Percentiles rank a stretch among this genome's conserved stretches.
These are phyloP conservation scores for Drosophila serrata DNA, from an alignment of 1,140 invertebrate genomes.

Conservation along the genomic window DNA sequence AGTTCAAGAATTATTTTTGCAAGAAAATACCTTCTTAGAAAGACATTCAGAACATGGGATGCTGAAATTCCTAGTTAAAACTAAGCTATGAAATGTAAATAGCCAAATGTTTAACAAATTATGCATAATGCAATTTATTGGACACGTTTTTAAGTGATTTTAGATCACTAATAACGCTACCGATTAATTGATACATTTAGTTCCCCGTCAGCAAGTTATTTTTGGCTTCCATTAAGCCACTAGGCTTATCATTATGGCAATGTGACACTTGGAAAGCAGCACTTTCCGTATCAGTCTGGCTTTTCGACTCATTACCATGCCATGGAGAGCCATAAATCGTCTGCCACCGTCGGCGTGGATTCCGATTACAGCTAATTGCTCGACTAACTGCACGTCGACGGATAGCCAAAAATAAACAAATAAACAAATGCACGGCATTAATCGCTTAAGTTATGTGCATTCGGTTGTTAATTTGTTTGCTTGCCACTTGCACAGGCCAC, in stretches of 20 bases:
- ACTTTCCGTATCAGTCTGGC: constrained; percentile 1
- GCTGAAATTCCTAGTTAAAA: neutral
- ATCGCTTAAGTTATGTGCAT: constrained; percentile 41
- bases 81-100: neutral
- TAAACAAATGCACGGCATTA: constrained; percentile 38
- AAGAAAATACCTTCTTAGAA: neutral
- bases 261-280: neutral
- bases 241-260: constrained; percentile 10
- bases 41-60: neutral
- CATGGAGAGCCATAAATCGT: constrained; percentile 36
- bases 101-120: neutral
- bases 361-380: constrained; percentile 47
- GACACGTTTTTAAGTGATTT: neutral
- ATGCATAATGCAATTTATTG: neutral
- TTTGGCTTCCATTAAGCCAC: constrained; percentile 2
- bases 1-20: neutral
- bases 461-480: constrained; percentile 45
- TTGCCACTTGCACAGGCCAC: constrained; percentile 18
- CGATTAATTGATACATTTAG: neutral
- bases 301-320: constrained; percentile 15
- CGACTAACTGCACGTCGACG: constrained; percentile 35
- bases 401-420: constrained; percentile 51
- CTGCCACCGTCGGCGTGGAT: constrained; percentile 29
- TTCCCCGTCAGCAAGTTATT: neutral
- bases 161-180: neutral